Base-by-base conservation (phyloP, 2,797 vertebrate species). In the Sebastes jordani region DNA sequence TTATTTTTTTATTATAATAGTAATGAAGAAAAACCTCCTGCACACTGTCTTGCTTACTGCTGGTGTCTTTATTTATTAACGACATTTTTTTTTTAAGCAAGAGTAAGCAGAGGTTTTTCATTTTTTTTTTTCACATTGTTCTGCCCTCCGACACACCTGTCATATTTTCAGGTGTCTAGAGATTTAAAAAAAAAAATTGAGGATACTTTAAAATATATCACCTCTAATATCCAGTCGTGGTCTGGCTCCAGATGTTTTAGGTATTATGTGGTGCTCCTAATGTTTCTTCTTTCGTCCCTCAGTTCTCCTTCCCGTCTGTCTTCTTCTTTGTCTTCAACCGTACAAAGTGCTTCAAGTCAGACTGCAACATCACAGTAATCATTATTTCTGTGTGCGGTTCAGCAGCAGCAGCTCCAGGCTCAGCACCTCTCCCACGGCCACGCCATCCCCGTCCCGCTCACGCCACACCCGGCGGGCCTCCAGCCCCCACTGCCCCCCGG, bases 331-430 rank as follows among this genome's bases (percentile, higher is more conserved):
- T 75, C 46, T 61, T 54, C 18, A 3, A 4, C 9, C 29, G 7
- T 42, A 25, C 58, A 22, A 8, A 42, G 6, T 42, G 22, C 18
- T 25, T 74, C 27, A 56, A 27, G 7, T 77, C 38, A n/a, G 46
- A 30, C 8, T 32, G 34, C 22, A n/a, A 27, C 38, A 8, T 71
- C 63, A 18, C 23, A 56, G 6, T 72, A 76, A 86, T 69, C 16
- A 18, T 16, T 60, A 56, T 80, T 60, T 83, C 38, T 71, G 52
- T 82, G 29, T 91, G 59, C 85, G 85, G 46, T 90, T 87, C 97
- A 98, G 97, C 97, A 98, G 97, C 97, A 98, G 92, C 97, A 98
- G 95, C 97, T 99, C 94, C 97, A 99, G 91, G 98, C 97, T 83
- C 98, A 99, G 94, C 98, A 99, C 93, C 95, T 99, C 68, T 98